Base-by-base conservation (phyloP, 2,888 invertebrate species). In the Stenolophus ochropezus region DNA sequence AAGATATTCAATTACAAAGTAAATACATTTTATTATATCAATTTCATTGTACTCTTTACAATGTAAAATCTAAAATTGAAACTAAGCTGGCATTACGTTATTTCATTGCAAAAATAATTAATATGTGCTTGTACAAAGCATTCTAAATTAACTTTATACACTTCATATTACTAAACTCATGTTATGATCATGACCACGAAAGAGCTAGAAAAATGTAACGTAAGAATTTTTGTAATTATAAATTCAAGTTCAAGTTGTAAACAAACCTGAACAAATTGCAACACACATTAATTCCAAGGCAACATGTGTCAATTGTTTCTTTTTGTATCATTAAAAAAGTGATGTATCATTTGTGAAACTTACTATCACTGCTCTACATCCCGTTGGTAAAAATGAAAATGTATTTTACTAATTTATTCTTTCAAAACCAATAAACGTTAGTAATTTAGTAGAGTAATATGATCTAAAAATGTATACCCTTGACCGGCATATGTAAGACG, bases 301-400 rank as follows among this genome's bases (percentile, higher is more conserved):
- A 61, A 61, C n/a, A n/a, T 61, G 61, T 61, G 61, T 61, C 61
- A 61, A 61, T 61, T 61, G 61, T 61, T 53, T n/a, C 51, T 16
- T 51, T 51, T 51, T 23, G 3, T 61, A 56, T 11, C 20, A 61
- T n/a, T 23, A 61, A 61, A 61, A 61, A 61, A 23, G 8, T 61
- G 61, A 61, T 61, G 25, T 61, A 61, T 61, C 25, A 61, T 61
- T 61, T 14, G 61, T 61, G 61, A 61, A 61, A 61, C 58, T 58
- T 23, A 58, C 61, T 61, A 61, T 61, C 61, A 27, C 61, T 61
- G 61, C 61, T 61, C 61, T 61, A 61, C 23, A 21, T 56, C 61
- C n/a, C 23, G 23, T 25, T 4, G 2, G 14, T n/a, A 61, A 61
- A 61, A 25, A 61, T 5, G 61, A 25, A 61, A 25, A 61, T 61